Percentiles rank a stretch among this genome's conserved stretches.
Evolutionary conservation across 2,797 vertebrate genomes (phyloP).

Genomic region (Macroramphosus scolopax): DNA sequence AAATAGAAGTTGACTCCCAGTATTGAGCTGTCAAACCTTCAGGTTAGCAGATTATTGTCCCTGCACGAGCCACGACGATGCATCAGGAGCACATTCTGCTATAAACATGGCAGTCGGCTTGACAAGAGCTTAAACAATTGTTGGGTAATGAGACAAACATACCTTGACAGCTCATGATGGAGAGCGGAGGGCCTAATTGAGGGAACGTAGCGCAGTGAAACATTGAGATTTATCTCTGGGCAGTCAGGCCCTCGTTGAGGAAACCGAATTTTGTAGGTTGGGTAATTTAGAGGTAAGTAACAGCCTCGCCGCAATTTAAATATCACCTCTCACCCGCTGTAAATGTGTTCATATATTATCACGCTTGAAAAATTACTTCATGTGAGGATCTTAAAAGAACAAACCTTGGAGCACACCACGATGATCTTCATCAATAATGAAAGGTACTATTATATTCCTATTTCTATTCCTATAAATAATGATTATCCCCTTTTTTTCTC

Average conservation of each 20-base stretch:
- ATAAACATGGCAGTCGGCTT: conserved; percentile 57
- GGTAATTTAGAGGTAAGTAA: no score
- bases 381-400: conserved; percentile 6
- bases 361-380: conserved; percentile 2
- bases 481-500: background rate
- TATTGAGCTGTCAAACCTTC: conserved; percentile 70
- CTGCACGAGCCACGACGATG: conserved; percentile 52
- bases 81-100: conserved; percentile 52
- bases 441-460: background rate
- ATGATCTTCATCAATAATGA: no score
- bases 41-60: conserved; percentile 63
- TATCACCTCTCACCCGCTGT: background rate
- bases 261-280: conserved; percentile 22
- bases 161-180: conserved; percentile 67
- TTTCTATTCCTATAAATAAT: background rate
- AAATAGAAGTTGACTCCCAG: conserved; percentile 57
- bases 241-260: conserved; percentile 23
- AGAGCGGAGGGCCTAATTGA: conserved; percentile 54
- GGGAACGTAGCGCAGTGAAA: conserved; percentile 50
- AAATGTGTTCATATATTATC: conserved; percentile 21
- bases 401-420: no score
- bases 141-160: conserved; percentile 73
- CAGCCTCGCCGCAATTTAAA: no score
- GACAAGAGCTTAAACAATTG: conserved; percentile 72
- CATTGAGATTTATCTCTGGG: conserved; percentile 53